Percentiles rank a stretch among this genome's conserved stretches.
These are phyloP conservation scores for Aldabrachelys gigantea DNA, from an alignment of 2,113 vertebrate genomes.

Conservation along the genomic window DNA sequence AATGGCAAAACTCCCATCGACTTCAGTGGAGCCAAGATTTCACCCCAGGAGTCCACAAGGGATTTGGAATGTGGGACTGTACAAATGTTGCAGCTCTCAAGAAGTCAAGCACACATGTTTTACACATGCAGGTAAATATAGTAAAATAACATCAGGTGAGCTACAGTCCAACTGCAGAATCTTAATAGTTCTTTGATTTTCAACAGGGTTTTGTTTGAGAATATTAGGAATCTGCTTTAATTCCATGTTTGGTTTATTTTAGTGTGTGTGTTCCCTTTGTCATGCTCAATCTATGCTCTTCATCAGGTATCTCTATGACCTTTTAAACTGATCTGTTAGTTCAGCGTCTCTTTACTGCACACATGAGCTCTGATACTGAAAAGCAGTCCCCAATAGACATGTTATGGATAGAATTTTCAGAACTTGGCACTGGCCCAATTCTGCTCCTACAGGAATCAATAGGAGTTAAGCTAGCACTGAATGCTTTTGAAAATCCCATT, in stretches of 20 bases:
- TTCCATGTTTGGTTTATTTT: neutral
- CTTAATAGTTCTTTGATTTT: neutral
- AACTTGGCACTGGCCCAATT: accelerated
- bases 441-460: neutral
- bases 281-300: neutral
- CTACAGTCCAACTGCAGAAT: neutral
- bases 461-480: accelerated
- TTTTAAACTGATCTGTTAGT: neutral
- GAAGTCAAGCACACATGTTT: neutral
- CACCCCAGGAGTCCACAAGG: neutral
- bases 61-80: neutral
- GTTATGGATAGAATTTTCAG: neutral
- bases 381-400: neutral
- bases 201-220: neutral
- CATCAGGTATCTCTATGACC: accelerated
- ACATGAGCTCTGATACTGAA: neutral
- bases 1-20: neutral
- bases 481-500: neutral
- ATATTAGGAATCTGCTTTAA: neutral
- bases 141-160: neutral
- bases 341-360: neutral
- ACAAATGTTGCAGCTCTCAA: neutral
- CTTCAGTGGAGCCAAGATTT: neutral
- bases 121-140: neutral
- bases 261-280: neutral